phyloP scores from a whole-genome alignment of 2,113 vertebrate species.

The Chlamydotis undulata region DNA sequence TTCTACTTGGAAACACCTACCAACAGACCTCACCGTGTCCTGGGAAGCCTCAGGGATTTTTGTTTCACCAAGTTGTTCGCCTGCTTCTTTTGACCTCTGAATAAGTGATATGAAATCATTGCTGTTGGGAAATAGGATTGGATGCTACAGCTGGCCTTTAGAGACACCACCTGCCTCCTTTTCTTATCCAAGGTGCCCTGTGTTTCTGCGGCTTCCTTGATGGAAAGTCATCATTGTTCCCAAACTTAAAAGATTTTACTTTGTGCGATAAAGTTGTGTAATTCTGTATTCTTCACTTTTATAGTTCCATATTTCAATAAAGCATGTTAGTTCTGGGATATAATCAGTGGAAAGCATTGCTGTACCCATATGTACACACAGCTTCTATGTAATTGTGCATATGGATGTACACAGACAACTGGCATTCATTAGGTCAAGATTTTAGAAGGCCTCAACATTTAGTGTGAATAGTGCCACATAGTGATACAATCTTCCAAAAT shows the following conservation, averaged over 20 bases:
- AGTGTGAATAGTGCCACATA: background rate
- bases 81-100: background rate
- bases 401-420: background rate
- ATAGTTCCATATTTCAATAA: background rate
- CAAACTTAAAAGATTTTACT: background rate
- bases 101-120: background rate
- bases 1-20: background rate
- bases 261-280: background rate
- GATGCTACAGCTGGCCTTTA: background rate
- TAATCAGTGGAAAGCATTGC: background rate
- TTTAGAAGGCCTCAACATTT: background rate
- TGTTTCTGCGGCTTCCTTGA: background rate
- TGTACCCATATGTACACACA: background rate
- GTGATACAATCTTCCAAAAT: background rate
- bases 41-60: background rate
- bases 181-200: background rate
- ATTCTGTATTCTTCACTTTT: background rate
- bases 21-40: background rate
- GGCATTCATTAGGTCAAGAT: background rate
- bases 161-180: background rate
- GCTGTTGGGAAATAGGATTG: background rate
- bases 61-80: background rate
- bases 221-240: background rate
- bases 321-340: background rate
- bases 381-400: fast-evolving